Evolutionary conservation across 1,140 invertebrate genomes (phyloP).

Genomic region (Theocolax elegans): DNA sequence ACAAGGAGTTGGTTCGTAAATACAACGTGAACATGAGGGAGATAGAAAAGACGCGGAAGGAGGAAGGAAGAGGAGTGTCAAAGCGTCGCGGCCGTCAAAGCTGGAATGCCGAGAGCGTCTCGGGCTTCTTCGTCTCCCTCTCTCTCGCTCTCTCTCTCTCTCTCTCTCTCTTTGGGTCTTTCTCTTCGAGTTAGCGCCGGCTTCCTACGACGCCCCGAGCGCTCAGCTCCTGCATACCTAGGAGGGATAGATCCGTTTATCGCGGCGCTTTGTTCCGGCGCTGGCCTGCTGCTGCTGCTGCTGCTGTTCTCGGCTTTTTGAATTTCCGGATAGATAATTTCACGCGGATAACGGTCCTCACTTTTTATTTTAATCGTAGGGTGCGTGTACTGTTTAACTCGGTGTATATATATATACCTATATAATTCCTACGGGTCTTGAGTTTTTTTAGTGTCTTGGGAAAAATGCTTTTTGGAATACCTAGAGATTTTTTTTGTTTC

Average conservation of each 20-base stretch:
- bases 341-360: no score
- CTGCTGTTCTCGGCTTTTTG: neutral
- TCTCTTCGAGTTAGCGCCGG: neutral
- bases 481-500: no score
- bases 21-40: neutral
- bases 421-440: no score
- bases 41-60: neutral
- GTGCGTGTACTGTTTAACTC: no score
- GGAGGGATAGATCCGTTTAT: neutral
- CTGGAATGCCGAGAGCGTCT: constrained; percentile 7
- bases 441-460: no score
- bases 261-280: no score
- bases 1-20: no score
- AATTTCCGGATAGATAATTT: neutral
- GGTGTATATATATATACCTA: no score
- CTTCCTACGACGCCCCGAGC: neutral
- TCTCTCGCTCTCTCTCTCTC: no score
- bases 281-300: neutral
- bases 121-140: neutral
- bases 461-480: no score
- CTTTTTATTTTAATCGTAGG: no score
- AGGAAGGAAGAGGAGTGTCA: constrained; percentile 15
- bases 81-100: constrained; percentile 8
- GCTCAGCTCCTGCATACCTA: neutral
- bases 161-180: no score